Evolutionary conservation across 2,113 vertebrate genomes (phyloP), one percentile per base, ranked within the genome.

Genomic region (Bostrychus sinensis): DNA sequence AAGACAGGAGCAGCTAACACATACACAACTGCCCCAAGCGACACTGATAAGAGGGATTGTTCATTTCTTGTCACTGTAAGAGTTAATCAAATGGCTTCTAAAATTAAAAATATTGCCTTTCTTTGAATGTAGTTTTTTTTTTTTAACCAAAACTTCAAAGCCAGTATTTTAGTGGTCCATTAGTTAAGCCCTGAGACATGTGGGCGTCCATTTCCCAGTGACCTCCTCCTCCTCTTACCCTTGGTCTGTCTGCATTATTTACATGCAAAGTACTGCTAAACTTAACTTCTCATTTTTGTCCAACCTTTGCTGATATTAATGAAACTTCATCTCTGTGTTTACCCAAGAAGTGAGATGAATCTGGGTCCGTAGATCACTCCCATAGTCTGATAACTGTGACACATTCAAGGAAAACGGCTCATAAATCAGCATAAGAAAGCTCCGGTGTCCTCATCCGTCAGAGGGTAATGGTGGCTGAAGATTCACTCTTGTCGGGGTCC

Each of bases 341-440:
- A 76, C 84, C 82, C 53, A 65, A 75, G 64, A 86, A 82, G 41
- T 68, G 54, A 74, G 84, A 89, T 82, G 56, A 80, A 68, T 75
- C 56, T 20, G 54, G 68, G 34, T 23, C 59, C 4, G 51, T 86
- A 75, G 89, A 83, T 89, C 66, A 80, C 69, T 30, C 45, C 69
- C 56, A 36, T 56, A 37, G 66, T 82, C 78, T 26, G 45, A 23
- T 28, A 56, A 23, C 58, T 14, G 48, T 72, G 80, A 80, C 84
- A 73, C 62, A 80, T 86, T 92, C 89, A 91, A 91, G 88, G 89
- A 66, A 89, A 91, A 43, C 1, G 25, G 43, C 70, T 39, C 56
- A 81, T 91, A 90, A 90, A 91, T 90, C 86, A 88, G 28, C 0
- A 43, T 54, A 37, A 80, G 84, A 85, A 91, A 86, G 77, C 37